Percentiles rank a stretch among this genome's conserved stretches.
phyloP scores from a whole-genome alignment of 2,888 invertebrate species.

The Galerucella calmariensis region DNA sequence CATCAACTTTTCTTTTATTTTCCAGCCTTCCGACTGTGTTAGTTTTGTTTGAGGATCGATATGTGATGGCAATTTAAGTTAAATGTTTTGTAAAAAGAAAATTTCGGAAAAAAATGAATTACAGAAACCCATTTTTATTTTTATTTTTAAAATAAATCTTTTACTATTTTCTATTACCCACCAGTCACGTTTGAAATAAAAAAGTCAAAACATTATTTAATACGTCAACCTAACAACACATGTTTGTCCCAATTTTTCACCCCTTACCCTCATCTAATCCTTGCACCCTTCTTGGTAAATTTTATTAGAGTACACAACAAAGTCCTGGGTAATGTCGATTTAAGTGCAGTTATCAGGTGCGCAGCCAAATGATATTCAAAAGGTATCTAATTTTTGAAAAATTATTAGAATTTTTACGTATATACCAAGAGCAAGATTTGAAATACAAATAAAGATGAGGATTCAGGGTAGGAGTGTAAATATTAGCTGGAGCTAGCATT shows the following conservation, averaged over 20 bases:
- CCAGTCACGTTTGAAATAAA: not conserved
- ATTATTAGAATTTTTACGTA: too few relatives aligned
- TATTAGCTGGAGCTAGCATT: too few relatives aligned
- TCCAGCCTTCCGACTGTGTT: too few relatives aligned
- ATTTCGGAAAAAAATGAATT: too few relatives aligned
- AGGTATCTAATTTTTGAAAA: not conserved
- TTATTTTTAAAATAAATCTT: not conserved
- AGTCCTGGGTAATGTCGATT: constrained; percentile 41
- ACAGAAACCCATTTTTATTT: not conserved
- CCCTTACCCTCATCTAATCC: constrained; percentile 8
- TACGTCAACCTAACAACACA: constrained; percentile 16
- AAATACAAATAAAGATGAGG: too few relatives aligned
- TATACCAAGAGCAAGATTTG: too few relatives aligned
- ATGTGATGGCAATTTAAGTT: too few relatives aligned
- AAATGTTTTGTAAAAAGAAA: too few relatives aligned
- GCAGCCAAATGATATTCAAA: not conserved
- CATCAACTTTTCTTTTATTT: too few relatives aligned
- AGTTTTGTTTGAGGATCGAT: too few relatives aligned
- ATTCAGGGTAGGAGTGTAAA: too few relatives aligned
- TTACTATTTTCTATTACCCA: not conserved
- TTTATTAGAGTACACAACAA: constrained; percentile 37
- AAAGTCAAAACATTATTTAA: constrained; percentile 22
- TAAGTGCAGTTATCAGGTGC: constrained; percentile 31
- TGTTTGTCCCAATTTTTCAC: constrained; percentile 6
- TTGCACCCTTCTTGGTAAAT: constrained; percentile 22